phyloP scores from a whole-genome alignment of 2,797 vertebrate genomes.

The Diplodus sargus region DNA sequence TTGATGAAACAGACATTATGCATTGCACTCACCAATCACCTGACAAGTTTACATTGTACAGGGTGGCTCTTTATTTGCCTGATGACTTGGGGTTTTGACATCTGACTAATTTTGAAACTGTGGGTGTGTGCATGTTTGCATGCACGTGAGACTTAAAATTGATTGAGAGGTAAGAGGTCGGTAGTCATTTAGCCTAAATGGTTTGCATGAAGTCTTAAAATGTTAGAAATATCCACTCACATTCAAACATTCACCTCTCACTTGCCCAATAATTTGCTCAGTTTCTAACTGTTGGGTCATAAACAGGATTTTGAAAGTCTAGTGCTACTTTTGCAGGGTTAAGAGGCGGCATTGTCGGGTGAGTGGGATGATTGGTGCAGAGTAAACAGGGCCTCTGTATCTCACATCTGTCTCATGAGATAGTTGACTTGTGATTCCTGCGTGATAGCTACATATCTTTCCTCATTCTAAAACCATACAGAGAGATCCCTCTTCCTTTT shows the following conservation, averaged over 20 bases:
- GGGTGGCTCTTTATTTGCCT: background rate
- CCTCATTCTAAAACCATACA: background rate
- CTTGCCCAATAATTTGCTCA: background rate
- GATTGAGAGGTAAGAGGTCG: conserved; percentile 21
- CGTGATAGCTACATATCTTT: background rate
- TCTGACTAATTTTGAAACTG: conserved; percentile 21
- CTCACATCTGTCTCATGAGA: conserved; percentile 52
- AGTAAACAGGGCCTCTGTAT: background rate
- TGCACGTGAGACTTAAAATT: conserved; percentile 11
- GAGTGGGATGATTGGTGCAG: background rate
- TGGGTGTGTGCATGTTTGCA: conserved; percentile 2
- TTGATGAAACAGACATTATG: conserved; percentile 35
- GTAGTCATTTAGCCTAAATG: background rate
- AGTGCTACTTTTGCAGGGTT: background rate
- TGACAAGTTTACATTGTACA: conserved; percentile 16
- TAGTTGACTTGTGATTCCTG: conserved; percentile 39
- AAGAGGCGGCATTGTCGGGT: conserved; percentile 7
- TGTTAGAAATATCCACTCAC: background rate
- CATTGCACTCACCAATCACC: conserved; percentile 29
- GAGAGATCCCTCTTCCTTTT: background rate
- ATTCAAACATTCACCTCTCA: background rate
- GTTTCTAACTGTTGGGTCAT: background rate
- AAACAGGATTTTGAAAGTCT: background rate
- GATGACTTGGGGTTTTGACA: conserved; percentile 13
- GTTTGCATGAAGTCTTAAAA: too few species aligned